Evolutionary conservation across 1,140 invertebrate genomes (phyloP).

Genomic region (Lineus longissimus): DNA sequence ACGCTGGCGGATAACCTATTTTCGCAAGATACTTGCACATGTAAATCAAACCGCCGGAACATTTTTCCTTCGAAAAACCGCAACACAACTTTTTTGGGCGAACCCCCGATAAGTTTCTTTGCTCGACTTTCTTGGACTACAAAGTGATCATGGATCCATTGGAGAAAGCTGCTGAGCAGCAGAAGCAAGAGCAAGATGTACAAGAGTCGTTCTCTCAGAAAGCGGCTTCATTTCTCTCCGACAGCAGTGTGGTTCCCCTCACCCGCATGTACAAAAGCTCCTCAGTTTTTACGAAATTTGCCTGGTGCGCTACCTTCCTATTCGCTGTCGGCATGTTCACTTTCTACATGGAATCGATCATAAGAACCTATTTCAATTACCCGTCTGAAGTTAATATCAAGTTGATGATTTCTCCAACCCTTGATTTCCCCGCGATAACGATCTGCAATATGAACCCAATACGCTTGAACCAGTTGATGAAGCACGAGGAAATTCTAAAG

Average conservation of each 20-base stretch:
- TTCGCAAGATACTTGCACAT: no score
- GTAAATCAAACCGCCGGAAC: no score
- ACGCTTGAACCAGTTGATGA: conserved; percentile 15
- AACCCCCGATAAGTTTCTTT: no score
- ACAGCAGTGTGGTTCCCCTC: conserved; percentile 41
- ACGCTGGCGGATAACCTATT: no score
- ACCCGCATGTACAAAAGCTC: conserved; percentile 32
- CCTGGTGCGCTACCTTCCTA: conserved; percentile 29
- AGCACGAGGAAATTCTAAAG: not conserved
- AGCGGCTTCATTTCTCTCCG: not conserved
- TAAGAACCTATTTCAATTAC: conserved; percentile 35
- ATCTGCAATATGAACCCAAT: conserved; percentile 52
- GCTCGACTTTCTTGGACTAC: no score
- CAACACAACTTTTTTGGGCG: no score
- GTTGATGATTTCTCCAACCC: conserved; percentile 17
- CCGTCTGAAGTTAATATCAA: conserved; percentile 38
- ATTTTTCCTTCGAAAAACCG: no score
- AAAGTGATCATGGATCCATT: no score
- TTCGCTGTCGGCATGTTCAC: conserved; percentile 25
- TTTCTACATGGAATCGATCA: conserved; percentile 34
- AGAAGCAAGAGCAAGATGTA: no score
- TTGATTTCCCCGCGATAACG: conserved; percentile 51
- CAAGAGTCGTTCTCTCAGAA: no score
- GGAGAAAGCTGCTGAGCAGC: no score
- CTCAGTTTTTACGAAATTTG: conserved; percentile 22